phyloP scores from a whole-genome alignment of 2,797 vertebrate species.

The Enteromius paludinosus region DNA sequence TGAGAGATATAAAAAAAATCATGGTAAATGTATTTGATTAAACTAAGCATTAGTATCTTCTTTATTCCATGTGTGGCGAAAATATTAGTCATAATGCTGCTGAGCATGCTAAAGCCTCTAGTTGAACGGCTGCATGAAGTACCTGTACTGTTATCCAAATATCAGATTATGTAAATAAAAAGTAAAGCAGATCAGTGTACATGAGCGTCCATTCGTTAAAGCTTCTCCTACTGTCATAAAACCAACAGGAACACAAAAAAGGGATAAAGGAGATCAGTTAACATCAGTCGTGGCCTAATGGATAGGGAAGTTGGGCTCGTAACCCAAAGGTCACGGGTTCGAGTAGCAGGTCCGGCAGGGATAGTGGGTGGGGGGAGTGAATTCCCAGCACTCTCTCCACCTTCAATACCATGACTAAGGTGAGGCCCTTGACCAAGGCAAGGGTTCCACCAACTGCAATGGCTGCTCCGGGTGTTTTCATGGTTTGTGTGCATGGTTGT shows the following conservation, averaged over 20 bases:
- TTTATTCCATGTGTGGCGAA: not conserved
- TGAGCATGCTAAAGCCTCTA: not conserved
- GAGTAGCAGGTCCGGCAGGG: too few relatives aligned
- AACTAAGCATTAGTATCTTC: not conserved
- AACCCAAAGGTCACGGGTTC: too few relatives aligned
- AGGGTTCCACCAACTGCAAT: too few relatives aligned
- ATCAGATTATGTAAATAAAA: constrained; percentile 6
- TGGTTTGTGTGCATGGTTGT: too few relatives aligned
- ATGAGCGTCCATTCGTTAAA: not conserved
- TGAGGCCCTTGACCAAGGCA: too few relatives aligned
- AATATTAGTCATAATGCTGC: not conserved
- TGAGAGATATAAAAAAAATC: constrained; percentile 28
- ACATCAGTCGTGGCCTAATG: not conserved
- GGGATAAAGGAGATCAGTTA: not conserved
- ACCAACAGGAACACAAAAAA: not conserved
- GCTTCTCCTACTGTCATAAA: constrained; percentile 1
- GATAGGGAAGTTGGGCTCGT: too few relatives aligned
- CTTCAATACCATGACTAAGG: too few relatives aligned
- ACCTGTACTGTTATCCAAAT: not conserved
- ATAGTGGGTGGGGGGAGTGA: too few relatives aligned
- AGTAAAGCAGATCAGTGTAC: constrained; percentile 5
- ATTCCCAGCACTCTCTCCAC: too few relatives aligned
- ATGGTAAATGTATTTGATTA: not conserved
- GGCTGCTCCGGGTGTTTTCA: too few relatives aligned
- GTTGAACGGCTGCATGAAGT: not conserved